Evolutionary conservation across 2,797 vertebrate genomes (phyloP), one percentile per base, ranked within the genome.

Genomic region (Cetoscarus ocellatus): DNA sequence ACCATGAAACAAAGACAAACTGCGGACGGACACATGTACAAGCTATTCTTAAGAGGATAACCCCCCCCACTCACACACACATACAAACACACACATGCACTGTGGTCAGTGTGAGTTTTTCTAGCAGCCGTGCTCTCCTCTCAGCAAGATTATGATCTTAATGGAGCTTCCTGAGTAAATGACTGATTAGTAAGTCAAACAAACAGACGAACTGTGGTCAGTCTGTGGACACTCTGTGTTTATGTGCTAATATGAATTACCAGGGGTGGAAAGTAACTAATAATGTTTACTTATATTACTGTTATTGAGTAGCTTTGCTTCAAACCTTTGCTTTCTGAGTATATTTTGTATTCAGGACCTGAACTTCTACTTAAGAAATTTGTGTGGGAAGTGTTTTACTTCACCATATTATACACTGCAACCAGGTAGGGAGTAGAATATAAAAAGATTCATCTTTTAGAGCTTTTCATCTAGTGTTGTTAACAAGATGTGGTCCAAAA

Each of bases 131-230:
- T 79, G 75, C 83, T 83, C 81, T 77, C 79, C 73, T 79, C 70
- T 86, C 60, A 84, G 73, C 73, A 47, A 91, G 93, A 94, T 94
- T 86, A 72, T 70, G 87, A 94, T 95, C 94, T 92, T 92, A 92
- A 93, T 93, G 83, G 88, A 77, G 82, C 84, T 93, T 93, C 86
- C 87, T 91, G 85, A 82, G 68, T 91, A 92, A 93, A 94, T 93
- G 88, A 93, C 88, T 92, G 90, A 94, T 91, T 88, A 84, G 70
- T 75, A 90, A 90, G 65, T 89, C 91, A 93, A 93, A 92, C 89
- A 93, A 93, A 93, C 92, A 92, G 82, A 86, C 89, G 83, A 80
- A 79, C 79, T 83, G 66, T 57, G 76, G 81, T 78, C 75, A 48
- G 77, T 87, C 72, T 70, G 70, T 72, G 63, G 66, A 64, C 15